phyloP scores from a whole-genome alignment of 2,797 vertebrate genomes.

The Manis crassicaudata region DNA sequence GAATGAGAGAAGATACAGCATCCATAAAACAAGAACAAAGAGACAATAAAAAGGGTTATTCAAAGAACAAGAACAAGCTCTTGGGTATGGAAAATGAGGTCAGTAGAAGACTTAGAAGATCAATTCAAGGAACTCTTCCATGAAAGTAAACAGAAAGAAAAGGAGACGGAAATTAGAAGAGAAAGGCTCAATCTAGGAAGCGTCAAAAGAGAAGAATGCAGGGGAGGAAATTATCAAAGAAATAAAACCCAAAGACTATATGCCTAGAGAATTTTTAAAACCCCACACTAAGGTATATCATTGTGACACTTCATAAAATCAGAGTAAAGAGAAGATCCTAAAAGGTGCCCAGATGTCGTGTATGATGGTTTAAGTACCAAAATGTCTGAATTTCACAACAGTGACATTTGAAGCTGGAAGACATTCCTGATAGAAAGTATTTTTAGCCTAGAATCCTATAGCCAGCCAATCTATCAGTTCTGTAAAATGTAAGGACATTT shows the following conservation, averaged over 20 bases:
- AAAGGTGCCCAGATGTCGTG: neutral
- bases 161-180: constrained; percentile 29
- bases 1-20: neutral
- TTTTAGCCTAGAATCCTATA: neutral
- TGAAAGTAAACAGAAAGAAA: constrained; percentile 24
- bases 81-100: constrained; percentile 17
- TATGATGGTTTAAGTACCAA: neutral
- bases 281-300: neutral
- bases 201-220: neutral
- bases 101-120: neutral
- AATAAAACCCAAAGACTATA: neutral
- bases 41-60: neutral
- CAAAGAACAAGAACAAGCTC: neutral
- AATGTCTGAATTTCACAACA: neutral
- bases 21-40: constrained; percentile 2
- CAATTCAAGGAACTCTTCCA: neutral
- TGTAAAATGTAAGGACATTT: neutral
- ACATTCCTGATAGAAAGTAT: neutral
- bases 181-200: neutral
- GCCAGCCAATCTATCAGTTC: neutral
- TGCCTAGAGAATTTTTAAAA: constrained; percentile 1
- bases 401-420: neutral
- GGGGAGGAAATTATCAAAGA: constrained; percentile 4
- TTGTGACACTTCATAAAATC: constrained; percentile 38
- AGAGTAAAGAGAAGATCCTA: neutral